Base-by-base conservation (phyloP, 2,888 invertebrate genomes). In the Hybos culiciformis region DNA sequence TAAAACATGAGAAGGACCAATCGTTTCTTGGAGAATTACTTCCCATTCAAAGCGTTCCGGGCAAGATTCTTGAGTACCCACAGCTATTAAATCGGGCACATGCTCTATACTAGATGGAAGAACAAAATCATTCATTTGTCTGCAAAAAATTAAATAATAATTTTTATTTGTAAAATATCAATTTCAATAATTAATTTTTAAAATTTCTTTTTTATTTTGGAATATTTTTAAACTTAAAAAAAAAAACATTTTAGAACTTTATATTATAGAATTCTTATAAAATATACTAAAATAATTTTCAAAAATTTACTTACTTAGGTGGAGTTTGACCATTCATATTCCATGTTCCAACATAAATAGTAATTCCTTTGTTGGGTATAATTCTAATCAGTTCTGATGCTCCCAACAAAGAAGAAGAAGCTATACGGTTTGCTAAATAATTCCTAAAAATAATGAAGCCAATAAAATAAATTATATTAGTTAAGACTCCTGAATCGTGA, bases 241-340 rank as follows among this genome's bases (percentile, higher is more conserved):
- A n/a, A 8, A 23, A 40, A 39, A 18, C 8, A 20, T 20, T 39
- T 14, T n/a, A n/a, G n/a, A n/a, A n/a, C 17, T 43, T 36, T 31
- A 34, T 38, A 24, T 24, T 24, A 8, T 24, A 24, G 7, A 24
- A 8, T 8, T 24, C 11, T 24, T 24, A 24, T 8, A 24, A 24
- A 8, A 24, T 8, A 3, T 32, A 32, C 6, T 31, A 9, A 17
- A 32, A 32, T 3, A 15, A 15, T n/a, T 7, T 11, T 8, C 19
- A 34, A 14, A 32, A 32, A 37, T n/a, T 6, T 4, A 52, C 55
- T 69, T 70, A 88, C 87, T 79, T 80, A 37, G 84, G 84, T 36
- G 84, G 82, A 51, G 74, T 72, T 58, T 92, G 86, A 24, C 91
- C 92, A 66, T 91, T 92, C 91, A 94, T 93, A 62, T 96, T 96